Conservation (phyloP, 2,113 vertebrate species). For the Cervus canadensis region DNA sequence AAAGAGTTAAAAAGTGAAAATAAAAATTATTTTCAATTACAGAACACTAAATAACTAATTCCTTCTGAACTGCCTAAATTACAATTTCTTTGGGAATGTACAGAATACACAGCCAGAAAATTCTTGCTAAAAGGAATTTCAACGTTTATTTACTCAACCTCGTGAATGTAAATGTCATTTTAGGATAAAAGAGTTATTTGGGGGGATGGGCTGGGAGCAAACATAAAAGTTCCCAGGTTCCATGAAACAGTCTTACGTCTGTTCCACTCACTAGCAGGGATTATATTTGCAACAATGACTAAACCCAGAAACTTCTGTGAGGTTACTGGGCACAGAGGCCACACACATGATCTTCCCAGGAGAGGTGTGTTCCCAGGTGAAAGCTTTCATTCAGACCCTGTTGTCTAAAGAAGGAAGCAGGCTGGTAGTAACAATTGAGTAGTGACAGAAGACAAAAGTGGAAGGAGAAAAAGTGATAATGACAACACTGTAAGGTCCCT, state of each 20-base stretch:
- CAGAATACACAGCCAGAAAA: neutral
- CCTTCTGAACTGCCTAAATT: neutral
- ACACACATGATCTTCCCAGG: neutral
- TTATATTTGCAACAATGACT: neutral
- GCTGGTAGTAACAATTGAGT: neutral
- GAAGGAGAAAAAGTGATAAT: neutral
- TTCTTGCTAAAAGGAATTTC: neutral
- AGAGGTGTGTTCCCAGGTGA: neutral
- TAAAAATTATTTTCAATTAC: conserved; percentile 2
- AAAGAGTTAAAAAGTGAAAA: neutral
- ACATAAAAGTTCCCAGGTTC: neutral
- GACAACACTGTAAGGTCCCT: neutral
- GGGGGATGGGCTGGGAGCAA: neutral
- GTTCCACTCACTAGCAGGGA: neutral
- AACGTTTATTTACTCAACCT: neutral
- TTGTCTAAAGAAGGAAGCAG: neutral
- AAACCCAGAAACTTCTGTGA: neutral
- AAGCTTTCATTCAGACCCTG: neutral
- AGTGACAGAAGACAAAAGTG: neutral
- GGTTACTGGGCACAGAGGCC: neutral
- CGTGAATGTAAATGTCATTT: neutral
- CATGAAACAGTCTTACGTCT: neutral
- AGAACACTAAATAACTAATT: neutral
- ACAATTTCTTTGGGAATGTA: neutral
- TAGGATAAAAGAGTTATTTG: neutral